Conservation (phyloP, 2,797 vertebrate species). For the Cryptoblepharus egeriae region DNA sequence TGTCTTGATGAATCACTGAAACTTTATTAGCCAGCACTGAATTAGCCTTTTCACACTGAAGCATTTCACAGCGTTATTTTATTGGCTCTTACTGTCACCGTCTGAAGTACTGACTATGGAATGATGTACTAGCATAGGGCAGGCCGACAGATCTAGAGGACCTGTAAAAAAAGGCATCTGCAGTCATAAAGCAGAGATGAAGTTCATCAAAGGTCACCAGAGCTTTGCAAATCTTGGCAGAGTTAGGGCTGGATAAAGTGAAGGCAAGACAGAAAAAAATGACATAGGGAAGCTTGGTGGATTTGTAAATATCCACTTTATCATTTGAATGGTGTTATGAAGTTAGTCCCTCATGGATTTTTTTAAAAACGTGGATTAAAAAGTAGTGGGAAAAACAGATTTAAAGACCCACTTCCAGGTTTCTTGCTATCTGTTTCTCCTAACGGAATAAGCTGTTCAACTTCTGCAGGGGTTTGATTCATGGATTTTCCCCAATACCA, state of each 20-base stretch:
- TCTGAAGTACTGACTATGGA: constrained; percentile 65
- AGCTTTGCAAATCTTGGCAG: constrained; percentile 48
- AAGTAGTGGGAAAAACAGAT: too few species aligned
- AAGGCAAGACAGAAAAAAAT: constrained; percentile 22
- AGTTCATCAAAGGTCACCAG: constrained; percentile 57
- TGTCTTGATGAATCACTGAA: constrained; percentile 54
- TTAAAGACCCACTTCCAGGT: too few species aligned
- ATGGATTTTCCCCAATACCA: too few species aligned
- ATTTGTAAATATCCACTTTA: constrained; percentile 34
- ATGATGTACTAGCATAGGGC: constrained; percentile 58
- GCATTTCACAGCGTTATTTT: constrained; percentile 72
- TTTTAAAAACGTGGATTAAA: too few species aligned
- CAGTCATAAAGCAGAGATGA: constrained; percentile 62
- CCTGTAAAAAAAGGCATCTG: constrained; percentile 67
- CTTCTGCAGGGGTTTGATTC: too few species aligned
- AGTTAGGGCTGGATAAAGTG: constrained; percentile 28
- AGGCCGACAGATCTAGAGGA: constrained; percentile 66
- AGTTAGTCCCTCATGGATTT: too few species aligned
- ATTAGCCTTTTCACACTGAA: constrained; percentile 61
- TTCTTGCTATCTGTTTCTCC: too few species aligned
- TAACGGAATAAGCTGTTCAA: too few species aligned
- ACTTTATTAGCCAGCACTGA: constrained; percentile 67
- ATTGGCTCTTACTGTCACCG: constrained; percentile 67
- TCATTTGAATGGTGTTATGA: constrained; percentile 20
- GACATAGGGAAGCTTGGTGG: neutral